Percentiles rank a stretch among this genome's conserved stretches.
Evolutionary conservation across 2,113 vertebrate genomes (phyloP).

Genomic region (Callipepla squamata): DNA sequence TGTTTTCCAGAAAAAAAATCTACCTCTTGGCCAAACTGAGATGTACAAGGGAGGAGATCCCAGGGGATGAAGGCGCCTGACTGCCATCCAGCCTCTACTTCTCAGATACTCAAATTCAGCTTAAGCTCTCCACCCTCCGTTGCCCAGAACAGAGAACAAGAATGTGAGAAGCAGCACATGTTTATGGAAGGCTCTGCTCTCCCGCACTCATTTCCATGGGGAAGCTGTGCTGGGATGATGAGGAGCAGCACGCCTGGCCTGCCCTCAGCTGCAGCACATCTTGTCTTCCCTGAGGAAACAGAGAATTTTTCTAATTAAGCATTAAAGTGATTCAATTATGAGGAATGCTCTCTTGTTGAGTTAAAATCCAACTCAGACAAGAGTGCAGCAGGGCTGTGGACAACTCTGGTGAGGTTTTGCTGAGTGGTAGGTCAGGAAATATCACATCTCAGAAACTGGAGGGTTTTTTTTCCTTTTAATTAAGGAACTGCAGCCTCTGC

Average conservation of each 20-base stretch:
- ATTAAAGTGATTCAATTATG: conserved; percentile 63
- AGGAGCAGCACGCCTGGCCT: not conserved
- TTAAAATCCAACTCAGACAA: not conserved
- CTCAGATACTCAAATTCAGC: not conserved
- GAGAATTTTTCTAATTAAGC: conserved; percentile 59
- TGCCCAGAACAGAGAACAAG: not conserved
- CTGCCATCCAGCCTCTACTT: not conserved
- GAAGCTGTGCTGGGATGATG: not conserved
- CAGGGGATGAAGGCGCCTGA: fast-evolving
- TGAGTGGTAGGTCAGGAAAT: not conserved
- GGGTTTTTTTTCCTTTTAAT: not conserved
- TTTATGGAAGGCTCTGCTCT: not conserved
- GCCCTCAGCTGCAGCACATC: not conserved
- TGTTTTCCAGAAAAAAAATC: not conserved
- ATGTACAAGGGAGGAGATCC: not conserved
- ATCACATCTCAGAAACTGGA: not conserved
- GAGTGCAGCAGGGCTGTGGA: conserved; percentile 4
- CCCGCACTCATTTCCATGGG: not conserved
- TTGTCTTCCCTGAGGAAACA: conserved; percentile 51
- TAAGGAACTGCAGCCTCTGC: not conserved
- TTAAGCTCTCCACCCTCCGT: not conserved
- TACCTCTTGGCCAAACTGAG: not conserved
- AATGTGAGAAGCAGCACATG: not conserved
- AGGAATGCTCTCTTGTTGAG: conserved; percentile 34
- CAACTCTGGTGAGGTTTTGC: not conserved